Conservation (phyloP, 64 coral and sea anemone species). For the Cladopsammia gracilis region DNA sequence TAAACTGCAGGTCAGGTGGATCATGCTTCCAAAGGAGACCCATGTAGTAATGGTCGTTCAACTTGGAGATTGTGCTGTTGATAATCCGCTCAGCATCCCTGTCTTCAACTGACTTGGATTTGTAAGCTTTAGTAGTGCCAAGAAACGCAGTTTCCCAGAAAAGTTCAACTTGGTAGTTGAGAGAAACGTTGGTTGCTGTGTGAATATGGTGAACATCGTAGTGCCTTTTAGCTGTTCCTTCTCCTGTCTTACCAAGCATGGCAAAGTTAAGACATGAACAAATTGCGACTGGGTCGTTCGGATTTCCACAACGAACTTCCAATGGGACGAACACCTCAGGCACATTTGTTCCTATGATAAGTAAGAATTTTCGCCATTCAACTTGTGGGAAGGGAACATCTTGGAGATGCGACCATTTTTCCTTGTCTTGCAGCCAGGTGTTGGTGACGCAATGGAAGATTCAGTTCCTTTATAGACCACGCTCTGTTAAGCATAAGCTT, state of each 20-base stretch:
- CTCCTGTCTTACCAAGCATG: constrained; percentile 5
- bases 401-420: constrained; percentile 21
- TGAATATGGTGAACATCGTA: too few relatives aligned
- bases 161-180: constrained; percentile 49
- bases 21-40: constrained; percentile 60
- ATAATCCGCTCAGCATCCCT: constrained; percentile 30
- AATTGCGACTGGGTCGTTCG: constrained; percentile 28
- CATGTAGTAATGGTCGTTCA: constrained; percentile 58
- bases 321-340: constrained; percentile 60
- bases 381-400: too few relatives aligned
- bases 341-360: too few relatives aligned
- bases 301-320: constrained; percentile 30
- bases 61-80: too few relatives aligned
- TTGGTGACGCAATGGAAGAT: too few relatives aligned
- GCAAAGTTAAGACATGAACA: constrained; percentile 41
- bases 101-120: constrained; percentile 43
- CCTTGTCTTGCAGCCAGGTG: constrained; percentile 43
- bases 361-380: too few relatives aligned
- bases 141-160: constrained; percentile 57
- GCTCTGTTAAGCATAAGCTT: not conserved
- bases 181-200: too few relatives aligned
- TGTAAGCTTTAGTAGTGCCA: constrained; percentile 1
- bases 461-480: constrained; percentile 52
- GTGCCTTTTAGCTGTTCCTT: not conserved
- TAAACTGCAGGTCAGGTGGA: constrained; percentile 42